These are phyloP conservation scores for Podotricha telesiphe DNA, from an alignment of 2,888 invertebrate species.

Conservation along the genomic window DNA sequence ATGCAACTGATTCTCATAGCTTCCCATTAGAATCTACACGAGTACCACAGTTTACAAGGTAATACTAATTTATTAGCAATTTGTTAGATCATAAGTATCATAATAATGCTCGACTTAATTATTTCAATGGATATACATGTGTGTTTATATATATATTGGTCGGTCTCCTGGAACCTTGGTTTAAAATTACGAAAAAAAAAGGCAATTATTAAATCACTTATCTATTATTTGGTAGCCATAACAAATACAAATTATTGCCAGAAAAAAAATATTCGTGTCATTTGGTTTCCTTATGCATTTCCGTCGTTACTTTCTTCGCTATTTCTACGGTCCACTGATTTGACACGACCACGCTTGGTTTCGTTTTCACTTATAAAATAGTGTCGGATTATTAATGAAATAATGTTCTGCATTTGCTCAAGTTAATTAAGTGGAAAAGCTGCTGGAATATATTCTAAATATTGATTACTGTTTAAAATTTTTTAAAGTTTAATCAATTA, in stretches of 20 bases:
- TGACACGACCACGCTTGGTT: not conserved
- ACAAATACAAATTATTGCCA: not conserved
- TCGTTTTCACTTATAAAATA: not conserved
- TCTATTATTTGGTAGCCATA: not conserved
- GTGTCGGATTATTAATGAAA: not conserved
- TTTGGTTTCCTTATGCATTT: not conserved
- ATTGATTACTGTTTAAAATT: not conserved
- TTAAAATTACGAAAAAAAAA: no score
- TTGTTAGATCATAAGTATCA: no score
- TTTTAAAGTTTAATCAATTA: no score
- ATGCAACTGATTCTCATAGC: slow-evolving; percentile 94
- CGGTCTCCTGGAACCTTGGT: no score
- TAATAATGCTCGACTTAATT: not conserved
- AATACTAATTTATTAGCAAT: slow-evolving; percentile 51
- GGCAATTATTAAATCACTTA: not conserved
- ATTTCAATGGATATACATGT: no score
- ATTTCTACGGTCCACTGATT: slow-evolving; percentile 8
- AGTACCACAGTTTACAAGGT: slow-evolving; percentile 89
- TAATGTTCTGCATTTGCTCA: not conserved
- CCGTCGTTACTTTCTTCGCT: slow-evolving; percentile 8
- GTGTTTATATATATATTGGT: no score
- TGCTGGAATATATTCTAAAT: not conserved
- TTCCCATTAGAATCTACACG: slow-evolving; percentile 92
- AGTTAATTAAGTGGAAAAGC: not conserved
- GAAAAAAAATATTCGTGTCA: not conserved